These are phyloP conservation scores for Varroa destructor DNA, from an alignment of 1,140 invertebrate genomes.

Conservation along the genomic window DNA sequence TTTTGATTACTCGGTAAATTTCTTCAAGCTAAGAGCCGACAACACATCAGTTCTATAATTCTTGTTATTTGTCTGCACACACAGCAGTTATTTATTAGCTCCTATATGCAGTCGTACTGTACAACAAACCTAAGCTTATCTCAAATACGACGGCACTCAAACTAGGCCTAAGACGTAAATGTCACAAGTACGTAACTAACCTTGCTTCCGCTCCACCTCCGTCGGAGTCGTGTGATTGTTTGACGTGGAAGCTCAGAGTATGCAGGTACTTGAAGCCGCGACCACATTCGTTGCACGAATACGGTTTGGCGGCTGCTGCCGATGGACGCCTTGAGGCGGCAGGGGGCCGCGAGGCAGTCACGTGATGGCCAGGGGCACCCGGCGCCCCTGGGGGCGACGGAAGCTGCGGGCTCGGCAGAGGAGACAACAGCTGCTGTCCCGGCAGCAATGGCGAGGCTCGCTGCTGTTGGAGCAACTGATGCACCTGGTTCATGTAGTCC, in stretches of 20 bases:
- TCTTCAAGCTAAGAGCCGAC: no score
- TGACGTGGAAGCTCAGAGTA: constrained; percentile 20
- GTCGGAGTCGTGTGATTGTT: constrained; percentile 19
- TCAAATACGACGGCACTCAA: no score
- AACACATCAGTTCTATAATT: no score
- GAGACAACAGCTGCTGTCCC: constrained; percentile 1
- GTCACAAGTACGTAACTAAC: neutral
- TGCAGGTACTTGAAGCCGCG: constrained; percentile 24
- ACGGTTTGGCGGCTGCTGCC: constrained; percentile 20
- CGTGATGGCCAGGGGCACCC: neutral
- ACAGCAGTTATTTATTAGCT: no score
- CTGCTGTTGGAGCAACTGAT: constrained; percentile 26
- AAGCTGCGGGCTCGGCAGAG: constrained; percentile 12
- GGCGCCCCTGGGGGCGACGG: neutral
- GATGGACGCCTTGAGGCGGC: neutral
- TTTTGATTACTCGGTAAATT: no score
- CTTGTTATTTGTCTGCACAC: no score
- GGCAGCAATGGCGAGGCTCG: constrained; percentile 12
- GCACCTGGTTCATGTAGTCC: constrained; percentile 23
- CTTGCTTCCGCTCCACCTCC: constrained; percentile 9
- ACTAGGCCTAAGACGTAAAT: no score
- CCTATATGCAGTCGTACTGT: no score
- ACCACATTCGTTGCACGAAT: constrained; percentile 17
- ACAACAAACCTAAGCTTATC: no score
- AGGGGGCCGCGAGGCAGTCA: neutral